phyloP scores from a whole-genome alignment of 1,140 invertebrate genomes.

The Nymphalis io region DNA sequence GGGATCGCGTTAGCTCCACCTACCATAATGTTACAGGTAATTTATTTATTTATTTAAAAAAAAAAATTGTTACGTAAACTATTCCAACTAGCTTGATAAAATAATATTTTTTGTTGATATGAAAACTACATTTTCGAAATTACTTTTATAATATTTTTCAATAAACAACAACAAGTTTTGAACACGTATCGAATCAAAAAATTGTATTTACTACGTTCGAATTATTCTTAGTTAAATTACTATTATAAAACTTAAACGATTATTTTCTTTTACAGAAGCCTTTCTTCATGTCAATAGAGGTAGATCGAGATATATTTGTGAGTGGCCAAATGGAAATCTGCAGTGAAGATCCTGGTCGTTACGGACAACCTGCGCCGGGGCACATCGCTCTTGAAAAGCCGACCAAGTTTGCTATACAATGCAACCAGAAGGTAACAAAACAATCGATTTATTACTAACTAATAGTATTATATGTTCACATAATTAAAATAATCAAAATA shows the following conservation, averaged over 20 bases:
- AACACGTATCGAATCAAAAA: too few relatives aligned
- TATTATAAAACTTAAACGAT: not conserved
- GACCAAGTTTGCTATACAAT: constrained; percentile 52
- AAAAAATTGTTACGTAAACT: too few relatives aligned
- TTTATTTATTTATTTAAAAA: not conserved
- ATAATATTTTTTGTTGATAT: too few relatives aligned
- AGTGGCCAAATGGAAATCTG: constrained; percentile 54
- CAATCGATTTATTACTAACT: too few relatives aligned
- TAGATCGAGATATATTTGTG: constrained; percentile 63
- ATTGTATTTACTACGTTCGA: too few relatives aligned
- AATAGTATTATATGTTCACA: too few relatives aligned
- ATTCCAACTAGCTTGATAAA: too few relatives aligned
- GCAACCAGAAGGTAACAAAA: constrained; percentile 57
- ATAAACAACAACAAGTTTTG: too few relatives aligned
- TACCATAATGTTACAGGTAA: constrained; percentile 47
- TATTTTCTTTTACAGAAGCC: constrained; percentile 49
- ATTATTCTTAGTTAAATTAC: too few relatives aligned
- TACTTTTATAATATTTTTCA: too few relatives aligned
- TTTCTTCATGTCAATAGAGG: constrained; percentile 67
- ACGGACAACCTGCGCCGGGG: constrained; percentile 49
- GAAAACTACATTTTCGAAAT: too few relatives aligned
- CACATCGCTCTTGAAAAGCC: constrained; percentile 49
- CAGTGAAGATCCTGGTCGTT: constrained; percentile 48
- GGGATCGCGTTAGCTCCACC: constrained; percentile 56
- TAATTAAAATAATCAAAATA: too few relatives aligned